Evolutionary conservation across 2,113 vertebrate species (phyloP), one percentile per base, ranked within the genome.

Genomic region (Thalassoma bifasciatum): DNA sequence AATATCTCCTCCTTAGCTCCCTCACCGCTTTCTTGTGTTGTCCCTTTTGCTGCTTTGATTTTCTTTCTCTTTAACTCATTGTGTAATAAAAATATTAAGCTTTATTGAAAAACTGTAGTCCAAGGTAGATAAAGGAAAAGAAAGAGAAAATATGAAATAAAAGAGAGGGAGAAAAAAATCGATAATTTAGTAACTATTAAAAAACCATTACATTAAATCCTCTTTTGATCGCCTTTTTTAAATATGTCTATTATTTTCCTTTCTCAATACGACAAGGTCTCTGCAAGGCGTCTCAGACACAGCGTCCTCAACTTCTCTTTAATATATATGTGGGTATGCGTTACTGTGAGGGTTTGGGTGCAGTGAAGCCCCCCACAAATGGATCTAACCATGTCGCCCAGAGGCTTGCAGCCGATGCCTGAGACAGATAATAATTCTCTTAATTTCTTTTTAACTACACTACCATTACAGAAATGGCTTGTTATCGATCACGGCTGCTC

Each of bases 381-480:
- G 72, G 75, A 62, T 84, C 54, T 37, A 72, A 66, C 53, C 65
- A 70, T 62, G 86, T 67, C 66, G 80, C 88, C 81, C 66, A 23
- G 51, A 78, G 81, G 86, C 85, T 61, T 65, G 68, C 9, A 40
- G 79, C 75, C 14, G 12, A 81, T 60, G 75, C 71, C 66, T 21
- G 65, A 85, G 74, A 87, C 79, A 76, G 86, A 90, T 88, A 85
- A 93, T 92, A 91, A 92, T 89, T 93, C 76, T 92, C 91, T 87
- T 93, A 93, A 94, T 94, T 93, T 91, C 87, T 94, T 94, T 94
- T 93, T 93, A 94, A 93, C 92, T 91, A 77, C 89, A 63, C 50
- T 47, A 37, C 88, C 84, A 91, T 93, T 93, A 89, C 78, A 86
- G 85, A 85, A 77, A 86, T 81, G 79, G 75, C 76, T 75, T 16